Evolutionary conservation across 2,888 invertebrate genomes (phyloP).

Genomic region (Entomobrya multifasciata): DNA sequence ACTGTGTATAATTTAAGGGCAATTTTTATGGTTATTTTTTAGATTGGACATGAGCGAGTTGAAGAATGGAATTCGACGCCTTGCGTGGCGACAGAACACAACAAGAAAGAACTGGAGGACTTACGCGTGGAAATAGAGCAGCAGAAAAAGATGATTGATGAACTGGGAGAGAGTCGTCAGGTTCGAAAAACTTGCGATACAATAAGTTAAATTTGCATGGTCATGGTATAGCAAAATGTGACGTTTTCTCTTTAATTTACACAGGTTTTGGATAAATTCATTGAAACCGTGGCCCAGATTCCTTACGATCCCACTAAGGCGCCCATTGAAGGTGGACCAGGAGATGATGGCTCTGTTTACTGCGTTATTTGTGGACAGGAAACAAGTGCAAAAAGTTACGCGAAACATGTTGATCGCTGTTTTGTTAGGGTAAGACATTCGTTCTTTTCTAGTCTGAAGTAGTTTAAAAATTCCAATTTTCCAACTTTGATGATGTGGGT

Average conservation of each 20-base stretch:
- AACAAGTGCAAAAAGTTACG: slow-evolving; percentile 93
- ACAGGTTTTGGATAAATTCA: slow-evolving; percentile 88
- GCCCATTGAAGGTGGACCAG: slow-evolving; percentile 84
- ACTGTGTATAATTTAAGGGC: not conserved
- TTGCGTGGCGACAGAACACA: slow-evolving; percentile 93
- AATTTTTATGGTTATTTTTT: slow-evolving; percentile 58
- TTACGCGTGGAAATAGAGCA: not conserved
- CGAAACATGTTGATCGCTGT: slow-evolving; percentile 98
- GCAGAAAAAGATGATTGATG: slow-evolving; percentile 90
- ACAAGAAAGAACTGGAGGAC: slow-evolving; percentile 82
- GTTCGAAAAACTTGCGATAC: no score
- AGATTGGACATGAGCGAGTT: slow-evolving; percentile 92
- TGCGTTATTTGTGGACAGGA: slow-evolving; percentile 99
- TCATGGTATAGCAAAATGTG: not conserved
- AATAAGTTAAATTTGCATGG: no score
- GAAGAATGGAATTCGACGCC: slow-evolving; percentile 95
- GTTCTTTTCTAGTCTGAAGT: not conserved
- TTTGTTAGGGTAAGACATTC: slow-evolving; percentile 88
- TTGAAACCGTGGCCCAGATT: slow-evolving; percentile 89
- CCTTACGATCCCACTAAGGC: slow-evolving; percentile 84
- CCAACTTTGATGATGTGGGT: not conserved
- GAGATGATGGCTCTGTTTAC: slow-evolving; percentile 89
- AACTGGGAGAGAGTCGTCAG: slow-evolving; percentile 88
- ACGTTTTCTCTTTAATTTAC: slow-evolving; percentile 52
- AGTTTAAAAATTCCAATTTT: not conserved